Evolutionary conservation across 2,113 vertebrate genomes (phyloP).

Genomic region (Menidia beryllina): DNA sequence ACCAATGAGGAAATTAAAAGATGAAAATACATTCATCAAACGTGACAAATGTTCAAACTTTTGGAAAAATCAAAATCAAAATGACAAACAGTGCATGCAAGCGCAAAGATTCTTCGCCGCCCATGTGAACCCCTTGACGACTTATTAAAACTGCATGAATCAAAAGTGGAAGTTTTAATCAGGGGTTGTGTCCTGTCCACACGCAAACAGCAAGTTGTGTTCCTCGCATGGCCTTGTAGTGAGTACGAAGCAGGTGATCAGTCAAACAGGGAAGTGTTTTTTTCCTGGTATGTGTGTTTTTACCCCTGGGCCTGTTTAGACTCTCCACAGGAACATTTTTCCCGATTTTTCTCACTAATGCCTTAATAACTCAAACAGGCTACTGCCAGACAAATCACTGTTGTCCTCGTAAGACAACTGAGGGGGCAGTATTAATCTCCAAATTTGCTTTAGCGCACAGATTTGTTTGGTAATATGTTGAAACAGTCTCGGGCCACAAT

Average conservation of each 20-base stretch:
- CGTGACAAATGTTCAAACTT: not conserved
- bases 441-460: not conserved
- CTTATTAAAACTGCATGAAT: not conserved
- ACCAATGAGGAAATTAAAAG: conserved; percentile 6
- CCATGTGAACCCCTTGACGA: not conserved
- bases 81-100: not conserved
- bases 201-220: conserved; percentile 5
- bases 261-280: conserved; percentile 47
- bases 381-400: conserved; percentile 22
- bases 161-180: conserved; percentile 22
- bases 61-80: too few relatives aligned
- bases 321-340: conserved; percentile 35
- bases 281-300: conserved; percentile 52
- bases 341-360: conserved; percentile 54
- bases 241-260: conserved; percentile 37
- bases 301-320: conserved; percentile 53
- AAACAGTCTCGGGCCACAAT: not conserved
- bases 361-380: conserved; percentile 49
- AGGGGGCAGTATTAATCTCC: conserved; percentile 8
- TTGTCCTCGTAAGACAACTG: conserved; percentile 8
- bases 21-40: conserved; percentile 20
- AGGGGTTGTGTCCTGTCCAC: conserved; percentile 24
- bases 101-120: not conserved
- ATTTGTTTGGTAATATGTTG: conserved; percentile 6
- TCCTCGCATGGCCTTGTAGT: not conserved